These are phyloP conservation scores for Lydus trimaculatus DNA, from an alignment of 2,888 invertebrate genomes.

Conservation along the genomic window DNA sequence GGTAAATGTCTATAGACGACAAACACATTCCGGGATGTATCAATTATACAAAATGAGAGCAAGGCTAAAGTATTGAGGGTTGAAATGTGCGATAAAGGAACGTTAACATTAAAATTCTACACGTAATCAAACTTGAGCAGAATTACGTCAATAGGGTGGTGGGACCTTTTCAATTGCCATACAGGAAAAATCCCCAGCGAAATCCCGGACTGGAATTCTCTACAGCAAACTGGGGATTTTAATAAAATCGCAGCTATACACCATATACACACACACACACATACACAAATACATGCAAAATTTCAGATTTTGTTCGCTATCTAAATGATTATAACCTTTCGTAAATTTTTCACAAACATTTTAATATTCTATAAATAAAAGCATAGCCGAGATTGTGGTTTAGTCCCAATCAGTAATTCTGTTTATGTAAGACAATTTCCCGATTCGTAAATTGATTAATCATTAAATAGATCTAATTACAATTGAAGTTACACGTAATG, in stretches of 20 bases:
- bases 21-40: slow-evolving; percentile 4
- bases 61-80: neutral
- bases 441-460: neutral
- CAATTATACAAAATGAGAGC: slow-evolving; percentile 12
- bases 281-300: neutral
- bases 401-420: neutral
- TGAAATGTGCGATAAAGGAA: slow-evolving; percentile 3
- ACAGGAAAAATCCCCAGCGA: slow-evolving; percentile 6
- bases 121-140: slow-evolving; percentile 12
- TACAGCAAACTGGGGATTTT: slow-evolving; percentile 7
- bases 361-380: slow-evolving; percentile 2
- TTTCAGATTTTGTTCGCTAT: neutral
- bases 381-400: neutral
- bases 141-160: slow-evolving; percentile 8
- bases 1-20: neutral
- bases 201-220: neutral
- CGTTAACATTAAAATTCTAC: slow-evolving; percentile 13
- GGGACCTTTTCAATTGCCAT: slow-evolving; percentile 5
- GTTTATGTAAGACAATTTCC: neutral
- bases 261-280: neutral
- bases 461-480: slow-evolving; percentile 2
- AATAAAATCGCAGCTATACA: slow-evolving; percentile 7
- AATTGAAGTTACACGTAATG: neutral
- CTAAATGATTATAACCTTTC: slow-evolving; percentile 3
- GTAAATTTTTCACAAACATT: neutral